Base-by-base conservation (phyloP, 2,113 vertebrate species). In the Pachyramphus minor region DNA sequence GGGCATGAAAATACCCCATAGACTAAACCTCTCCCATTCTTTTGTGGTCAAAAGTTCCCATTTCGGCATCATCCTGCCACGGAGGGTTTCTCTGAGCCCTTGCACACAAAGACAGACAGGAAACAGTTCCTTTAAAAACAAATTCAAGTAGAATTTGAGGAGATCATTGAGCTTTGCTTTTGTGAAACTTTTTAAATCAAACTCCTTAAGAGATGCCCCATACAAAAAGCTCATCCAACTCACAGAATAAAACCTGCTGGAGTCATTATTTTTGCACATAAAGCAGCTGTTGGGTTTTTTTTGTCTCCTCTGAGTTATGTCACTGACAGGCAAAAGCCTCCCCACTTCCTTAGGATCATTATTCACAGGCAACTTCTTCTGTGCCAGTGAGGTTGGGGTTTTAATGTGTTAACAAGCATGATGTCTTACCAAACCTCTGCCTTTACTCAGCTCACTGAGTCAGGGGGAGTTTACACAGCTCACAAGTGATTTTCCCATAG, bases 241-340 rank as follows among this genome's bases (percentile, higher is more conserved):
- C 8, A 22, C 14, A 35, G 22, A 47, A 49, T n/a, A 31, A 35
- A 8, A 67, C 31, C 19, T 58, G 41, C 44, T 64, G 25, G 25
- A 42, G 58, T 63, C 8, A 33, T 14, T 52, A 33, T 41, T 91
- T 76, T 69, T 76, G 25, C 30, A 33, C 30, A 23, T 31, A 72
- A 60, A 5, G 44, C 17, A 30, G 21, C 14, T 71, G 14, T 8
- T 62, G 39, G 28, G 3, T 2, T 18, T 55, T 52, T 52, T 37
- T 44, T 39, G 3, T 56, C 53, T 63, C 23, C 39, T 89, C 39
- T 0, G 0, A 76, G 62, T 0, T 31, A 33, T 21, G 6, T 10
- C 47, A 56, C 33, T 1, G 2, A 55, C 55, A 33, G 31, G 67
- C 14, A 37, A 81, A 69, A 81, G 15, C 45, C 31, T 42, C 30